These are phyloP conservation scores for Gymnocephalus cernua DNA, from an alignment of 2,113 vertebrate species.

Conservation along the genomic window DNA sequence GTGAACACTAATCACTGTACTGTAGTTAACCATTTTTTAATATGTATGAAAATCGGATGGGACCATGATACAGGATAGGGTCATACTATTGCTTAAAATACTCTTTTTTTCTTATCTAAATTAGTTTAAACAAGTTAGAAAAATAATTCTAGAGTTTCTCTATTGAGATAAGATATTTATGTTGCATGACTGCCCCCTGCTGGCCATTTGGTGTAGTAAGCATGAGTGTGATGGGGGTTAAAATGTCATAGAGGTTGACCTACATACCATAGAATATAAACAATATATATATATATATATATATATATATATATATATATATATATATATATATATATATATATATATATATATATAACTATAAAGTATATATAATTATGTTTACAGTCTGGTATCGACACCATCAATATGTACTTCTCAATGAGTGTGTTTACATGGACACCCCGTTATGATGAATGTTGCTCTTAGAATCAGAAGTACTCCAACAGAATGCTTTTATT, in stretches of 20 bases:
- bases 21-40: constrained; percentile 1
- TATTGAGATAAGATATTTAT: neutral
- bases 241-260: neutral
- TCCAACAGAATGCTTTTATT: neutral
- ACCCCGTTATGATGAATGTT: neutral
- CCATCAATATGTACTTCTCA: neutral
- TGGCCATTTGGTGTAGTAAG: neutral
- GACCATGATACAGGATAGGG: neutral
- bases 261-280: too few species aligned
- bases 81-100: neutral
- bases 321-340: too few species aligned
- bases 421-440: too few species aligned
- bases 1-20: neutral
- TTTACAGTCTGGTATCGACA: neutral
- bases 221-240: neutral
- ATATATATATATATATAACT: too few species aligned
- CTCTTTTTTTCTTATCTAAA: neutral
- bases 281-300: too few species aligned
- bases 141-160: neutral
- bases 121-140: neutral
- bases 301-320: too few species aligned
- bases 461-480: neutral
- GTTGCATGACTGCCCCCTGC: constrained; percentile 17
- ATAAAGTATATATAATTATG: too few species aligned
- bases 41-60: neutral